A percentile compares a stretch with the other conserved stretches of the same genome.
Conservation (phyloP, 2,113 vertebrate species). For the Heptranchias perlo region DNA sequence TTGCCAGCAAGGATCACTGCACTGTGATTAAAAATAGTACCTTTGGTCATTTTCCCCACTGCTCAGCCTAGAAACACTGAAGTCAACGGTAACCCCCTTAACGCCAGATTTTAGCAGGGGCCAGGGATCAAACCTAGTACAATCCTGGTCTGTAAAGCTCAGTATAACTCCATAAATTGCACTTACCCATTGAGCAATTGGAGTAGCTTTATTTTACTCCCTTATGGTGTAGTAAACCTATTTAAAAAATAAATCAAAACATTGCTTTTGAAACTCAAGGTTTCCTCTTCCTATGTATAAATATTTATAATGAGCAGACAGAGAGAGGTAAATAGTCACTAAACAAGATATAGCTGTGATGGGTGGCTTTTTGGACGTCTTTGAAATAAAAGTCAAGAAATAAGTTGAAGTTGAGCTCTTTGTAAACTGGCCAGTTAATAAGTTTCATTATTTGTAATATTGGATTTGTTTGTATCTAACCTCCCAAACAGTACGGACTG, state of each 20-base stretch:
- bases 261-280: slow-evolving; percentile 15
- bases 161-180: not conserved
- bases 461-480: not conserved
- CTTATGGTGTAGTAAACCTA: not conserved
- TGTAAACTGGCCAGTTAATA: not conserved
- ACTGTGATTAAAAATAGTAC: not conserved
- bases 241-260: not conserved
- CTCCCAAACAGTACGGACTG: not conserved
- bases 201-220: not conserved
- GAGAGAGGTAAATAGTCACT: not conserved
- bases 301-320: not conserved
- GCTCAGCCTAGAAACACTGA: not conserved
- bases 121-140: not conserved
- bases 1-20: not conserved
- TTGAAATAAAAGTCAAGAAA: not conserved
- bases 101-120: not conserved
- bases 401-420: not conserved
- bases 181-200: not conserved
- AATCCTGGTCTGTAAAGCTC: not conserved
- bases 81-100: not conserved
- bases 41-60: not conserved
- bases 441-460: no score
- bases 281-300: not conserved
- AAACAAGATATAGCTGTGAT: not conserved
- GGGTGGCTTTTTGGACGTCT: not conserved